These are phyloP conservation scores for Barypeithes pellucidus DNA, from an alignment of 2,888 invertebrate genomes.

Conservation along the genomic window DNA sequence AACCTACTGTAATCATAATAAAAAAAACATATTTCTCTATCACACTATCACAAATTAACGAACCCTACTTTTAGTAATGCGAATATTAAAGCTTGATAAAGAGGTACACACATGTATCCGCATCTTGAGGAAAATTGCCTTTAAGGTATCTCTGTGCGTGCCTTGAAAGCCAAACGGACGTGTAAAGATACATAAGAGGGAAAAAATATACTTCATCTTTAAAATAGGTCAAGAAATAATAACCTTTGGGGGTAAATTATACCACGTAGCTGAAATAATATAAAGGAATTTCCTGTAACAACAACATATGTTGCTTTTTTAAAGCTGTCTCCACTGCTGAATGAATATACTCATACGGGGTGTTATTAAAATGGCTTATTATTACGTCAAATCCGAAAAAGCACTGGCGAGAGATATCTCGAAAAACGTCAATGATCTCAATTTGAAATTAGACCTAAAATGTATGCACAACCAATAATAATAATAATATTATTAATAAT, in stretches of 20 bases:
- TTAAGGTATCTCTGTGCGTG: slow-evolving; percentile 13
- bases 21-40: neutral
- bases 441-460: no score
- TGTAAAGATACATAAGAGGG: neutral
- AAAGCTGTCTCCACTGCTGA: no score
- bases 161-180: neutral
- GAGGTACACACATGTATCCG: neutral
- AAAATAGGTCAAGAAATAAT: slow-evolving; percentile 10
- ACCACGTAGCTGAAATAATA: neutral
- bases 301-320: no score
- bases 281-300: no score
- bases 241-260: neutral
- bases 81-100: neutral
- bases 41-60: no score
- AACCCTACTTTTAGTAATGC: neutral
- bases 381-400: no score
- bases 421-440: no score
- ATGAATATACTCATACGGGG: no score
- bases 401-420: no score
- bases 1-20: neutral
- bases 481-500: no score
- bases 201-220: slow-evolving; percentile 7
- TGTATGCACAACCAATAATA: no score
- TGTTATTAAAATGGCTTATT: no score
- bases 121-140: slow-evolving; percentile 12